Evolutionary conservation across 2,888 invertebrate species (phyloP).

Genomic region (Andrena camellia): DNA sequence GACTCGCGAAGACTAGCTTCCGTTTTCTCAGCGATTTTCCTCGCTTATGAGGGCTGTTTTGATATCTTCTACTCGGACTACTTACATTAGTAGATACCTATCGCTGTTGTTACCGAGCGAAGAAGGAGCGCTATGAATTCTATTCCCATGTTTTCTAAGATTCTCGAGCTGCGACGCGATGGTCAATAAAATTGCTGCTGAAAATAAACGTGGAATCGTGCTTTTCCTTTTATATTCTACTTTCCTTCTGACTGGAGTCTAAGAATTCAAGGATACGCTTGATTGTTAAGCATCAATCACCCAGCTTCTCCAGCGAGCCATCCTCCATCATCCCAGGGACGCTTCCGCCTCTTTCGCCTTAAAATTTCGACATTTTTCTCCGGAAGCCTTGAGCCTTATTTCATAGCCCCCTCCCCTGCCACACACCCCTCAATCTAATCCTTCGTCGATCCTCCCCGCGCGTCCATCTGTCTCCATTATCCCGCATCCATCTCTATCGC

Average conservation of each 20-base stretch:
- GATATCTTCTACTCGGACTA: background rate
- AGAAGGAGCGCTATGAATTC: too few relatives aligned
- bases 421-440: constrained; percentile 7
- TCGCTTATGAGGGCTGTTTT: background rate
- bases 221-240: too few relatives aligned
- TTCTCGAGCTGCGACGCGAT: too few relatives aligned
- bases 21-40: background rate
- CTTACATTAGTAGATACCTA: background rate
- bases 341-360: constrained; percentile 18
- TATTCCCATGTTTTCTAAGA: too few relatives aligned
- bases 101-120: too few relatives aligned
- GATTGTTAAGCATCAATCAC: constrained; percentile 45
- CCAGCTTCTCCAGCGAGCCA: background rate
- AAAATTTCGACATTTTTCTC: constrained; percentile 44
- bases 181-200: too few relatives aligned
- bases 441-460: background rate
- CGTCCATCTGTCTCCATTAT: constrained; percentile 59
- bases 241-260: background rate
- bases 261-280: background rate
- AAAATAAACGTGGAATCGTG: too few relatives aligned
- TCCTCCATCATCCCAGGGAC: constrained; percentile 23
- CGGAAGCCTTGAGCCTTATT: constrained; percentile 23
- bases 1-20: background rate
- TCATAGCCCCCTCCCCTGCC: constrained; percentile 6
- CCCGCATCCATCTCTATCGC: constrained; percentile 36